A percentile compares a stretch with the other conserved stretches of the same genome.
phyloP scores from a whole-genome alignment of 2,888 invertebrate species.

The Eupeodes luniger region DNA sequence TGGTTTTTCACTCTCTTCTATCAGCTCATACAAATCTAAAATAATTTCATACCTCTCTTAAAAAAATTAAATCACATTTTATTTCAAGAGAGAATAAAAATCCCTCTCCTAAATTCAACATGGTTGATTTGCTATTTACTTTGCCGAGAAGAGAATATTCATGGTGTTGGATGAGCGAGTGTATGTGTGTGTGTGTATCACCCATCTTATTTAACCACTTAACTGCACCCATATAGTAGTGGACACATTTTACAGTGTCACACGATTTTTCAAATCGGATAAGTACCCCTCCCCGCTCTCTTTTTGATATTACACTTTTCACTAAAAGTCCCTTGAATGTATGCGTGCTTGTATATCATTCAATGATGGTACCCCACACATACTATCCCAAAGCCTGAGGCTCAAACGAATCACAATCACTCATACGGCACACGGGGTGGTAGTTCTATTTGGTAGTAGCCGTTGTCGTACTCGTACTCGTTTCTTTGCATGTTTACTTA shows the following conservation, averaged over 20 bases:
- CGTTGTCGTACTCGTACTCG: constrained; percentile 51
- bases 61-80: too few relatives aligned
- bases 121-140: constrained; percentile 31
- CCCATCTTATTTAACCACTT: constrained; percentile 48
- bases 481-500: constrained; percentile 63
- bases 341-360: constrained; percentile 29
- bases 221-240: constrained; percentile 59
- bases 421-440: constrained; percentile 76
- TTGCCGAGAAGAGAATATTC: not conserved
- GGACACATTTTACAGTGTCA: constrained; percentile 79
- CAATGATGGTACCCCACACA: constrained; percentile 18
- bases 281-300: constrained; percentile 43
- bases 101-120: constrained; percentile 8
- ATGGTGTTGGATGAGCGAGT: not conserved
- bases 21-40: too few relatives aligned
- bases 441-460: constrained; percentile 60
- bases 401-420: constrained; percentile 75
- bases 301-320: not conserved
- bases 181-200: constrained; percentile 41
- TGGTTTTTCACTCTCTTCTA: constrained; percentile 59
- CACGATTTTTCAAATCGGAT: constrained; percentile 77
- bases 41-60: not conserved
- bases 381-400: constrained; percentile 56
- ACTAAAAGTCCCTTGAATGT: constrained; percentile 3
- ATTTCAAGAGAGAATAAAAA: not conserved